Conservation (phyloP, 2,797 vertebrate genomes). For the Erpetoichthys calabaricus region DNA sequence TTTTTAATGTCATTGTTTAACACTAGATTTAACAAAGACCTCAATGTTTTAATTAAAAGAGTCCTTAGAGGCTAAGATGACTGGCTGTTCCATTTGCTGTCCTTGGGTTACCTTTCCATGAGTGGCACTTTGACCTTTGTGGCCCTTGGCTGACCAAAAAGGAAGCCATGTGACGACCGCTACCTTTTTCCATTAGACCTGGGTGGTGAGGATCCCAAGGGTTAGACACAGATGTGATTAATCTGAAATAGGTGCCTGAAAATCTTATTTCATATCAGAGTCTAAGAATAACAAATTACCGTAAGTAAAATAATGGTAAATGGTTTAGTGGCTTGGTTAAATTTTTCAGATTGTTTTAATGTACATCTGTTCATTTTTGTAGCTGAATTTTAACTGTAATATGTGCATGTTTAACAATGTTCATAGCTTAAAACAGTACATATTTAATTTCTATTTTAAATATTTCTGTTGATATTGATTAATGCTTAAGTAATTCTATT, state of each 20-base stretch:
- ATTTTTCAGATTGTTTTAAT: conserved; percentile 30
- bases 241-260: conserved; percentile 84
- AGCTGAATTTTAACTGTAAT: conserved; percentile 3
- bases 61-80: conserved; percentile 77
- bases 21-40: conserved; percentile 90
- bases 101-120: conserved; percentile 95
- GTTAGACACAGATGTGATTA: conserved; percentile 89
- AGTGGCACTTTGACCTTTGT: conserved; percentile 89
- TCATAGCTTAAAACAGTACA: no score
- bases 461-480: not conserved
- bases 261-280: conserved; percentile 59
- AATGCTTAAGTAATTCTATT: conserved; percentile 15
- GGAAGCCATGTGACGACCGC: conserved; percentile 89
- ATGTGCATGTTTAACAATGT: no score
- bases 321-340: conserved; percentile 41
- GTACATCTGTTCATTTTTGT: conserved; percentile 19
- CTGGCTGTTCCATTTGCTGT: conserved; percentile 91
- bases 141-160: conserved; percentile 89
- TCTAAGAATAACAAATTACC: conserved; percentile 62
- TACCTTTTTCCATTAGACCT: conserved; percentile 80
- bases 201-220: conserved; percentile 90
- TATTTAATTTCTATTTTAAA: not conserved
- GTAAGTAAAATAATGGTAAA: conserved; percentile 63
- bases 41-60: conserved; percentile 97
- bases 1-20: conserved; percentile 68